These are phyloP conservation scores for Diabrotica balteata DNA, from an alignment of 2,888 invertebrate species.

Conservation along the genomic window DNA sequence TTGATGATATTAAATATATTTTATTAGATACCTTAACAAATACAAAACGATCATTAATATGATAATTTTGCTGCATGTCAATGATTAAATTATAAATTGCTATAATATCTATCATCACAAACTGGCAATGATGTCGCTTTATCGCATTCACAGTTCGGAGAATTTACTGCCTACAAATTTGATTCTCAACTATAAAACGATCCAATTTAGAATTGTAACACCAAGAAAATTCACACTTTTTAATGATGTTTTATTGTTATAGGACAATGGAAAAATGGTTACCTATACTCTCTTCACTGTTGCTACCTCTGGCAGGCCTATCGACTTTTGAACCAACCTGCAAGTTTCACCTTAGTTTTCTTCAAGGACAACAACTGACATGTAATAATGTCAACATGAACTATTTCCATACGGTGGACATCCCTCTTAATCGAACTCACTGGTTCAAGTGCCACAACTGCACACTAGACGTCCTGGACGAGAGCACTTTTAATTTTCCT, in stretches of 20 bases:
- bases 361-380: constrained; percentile 51
- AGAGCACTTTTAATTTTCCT: constrained; percentile 52
- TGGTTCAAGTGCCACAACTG: constrained; percentile 56
- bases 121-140: too few relatives aligned
- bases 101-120: too few relatives aligned
- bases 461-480: constrained; percentile 50
- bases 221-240: too few relatives aligned
- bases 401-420: constrained; percentile 51
- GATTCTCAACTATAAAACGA: too few relatives aligned
- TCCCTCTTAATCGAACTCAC: constrained; percentile 51
- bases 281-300: constrained; percentile 37
- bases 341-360: constrained; percentile 44
- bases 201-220: too few relatives aligned
- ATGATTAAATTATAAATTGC: too few relatives aligned
- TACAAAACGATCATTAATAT: too few relatives aligned
- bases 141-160: too few relatives aligned
- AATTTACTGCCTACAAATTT: too few relatives aligned
- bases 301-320: constrained; percentile 38
- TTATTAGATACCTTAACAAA: too few relatives aligned
- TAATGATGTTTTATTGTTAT: background rate
- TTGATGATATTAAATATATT: too few relatives aligned
- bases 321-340: constrained; percentile 45
- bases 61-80: too few relatives aligned
- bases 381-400: constrained; percentile 52
- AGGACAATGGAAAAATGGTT: constrained; percentile 54